Base-by-base conservation (phyloP, 2,797 vertebrate species). In the Lerista edwardsae region DNA sequence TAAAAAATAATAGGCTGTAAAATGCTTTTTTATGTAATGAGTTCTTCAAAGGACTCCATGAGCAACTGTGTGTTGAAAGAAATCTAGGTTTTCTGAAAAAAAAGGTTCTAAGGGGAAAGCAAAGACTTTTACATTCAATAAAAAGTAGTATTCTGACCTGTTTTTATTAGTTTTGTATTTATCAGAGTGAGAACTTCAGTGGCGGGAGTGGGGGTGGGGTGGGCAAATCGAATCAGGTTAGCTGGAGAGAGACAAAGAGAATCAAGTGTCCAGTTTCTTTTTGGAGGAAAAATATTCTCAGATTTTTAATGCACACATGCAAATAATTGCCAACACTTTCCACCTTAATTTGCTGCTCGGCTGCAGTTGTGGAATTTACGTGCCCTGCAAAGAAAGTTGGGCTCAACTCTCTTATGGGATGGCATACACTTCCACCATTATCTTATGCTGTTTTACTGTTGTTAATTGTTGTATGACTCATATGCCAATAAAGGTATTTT, bases 1-100 rank as follows among this genome's bases (percentile, higher is more conserved):
- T 93, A 89, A 92, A 93, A 75, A 91, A 91, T 87, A 89, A 90
- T 88, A 64, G 89, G 75, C 87, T 93, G 86, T 62, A 87, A 78
- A 84, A 31, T 64, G 83, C 87, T 92, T 93, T 92, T 91, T 90
- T 90, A 84, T 77, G 87, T 91, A 88, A 71, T 47, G 87, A 86
- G 91, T 86, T 79, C 89, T 93, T 93, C 91, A 91, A 88, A 93
- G 88, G 88, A 80, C 87, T 81, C 1, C 87, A 74, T 21, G 90
- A 91, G 86, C 77, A 86, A 69, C 79, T 80, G 1, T 1, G 55
- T 77, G 82, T 72, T 68, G 87, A 10, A 51, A 51, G 2, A 51
- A 44, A 65, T 6, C 0, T 0, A 47, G 89, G 82, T n/a, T 80
- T 86, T 67, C 67, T 89, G 21, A 79, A 71, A 39, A 23, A 79